Evolutionary conservation across 2,888 invertebrate genomes (phyloP).

Genomic region (Phaonia tiefii): DNA sequence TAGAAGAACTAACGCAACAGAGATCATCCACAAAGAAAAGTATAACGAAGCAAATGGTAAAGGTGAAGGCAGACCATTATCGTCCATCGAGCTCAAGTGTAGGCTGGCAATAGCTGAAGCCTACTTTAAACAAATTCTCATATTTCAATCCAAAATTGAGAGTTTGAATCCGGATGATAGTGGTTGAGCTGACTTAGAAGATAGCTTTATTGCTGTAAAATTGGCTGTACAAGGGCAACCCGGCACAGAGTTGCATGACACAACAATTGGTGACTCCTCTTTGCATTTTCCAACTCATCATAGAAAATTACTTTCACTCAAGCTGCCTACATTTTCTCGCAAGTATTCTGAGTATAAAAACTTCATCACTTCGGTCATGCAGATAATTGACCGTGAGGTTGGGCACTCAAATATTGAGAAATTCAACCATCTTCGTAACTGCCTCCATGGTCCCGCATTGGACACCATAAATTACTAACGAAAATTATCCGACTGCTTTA

Average conservation of each 20-base stretch:
- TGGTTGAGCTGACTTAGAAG: no score
- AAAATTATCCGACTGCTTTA: constrained; percentile 53
- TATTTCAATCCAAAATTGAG: constrained; percentile 27
- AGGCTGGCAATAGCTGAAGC: constrained; percentile 33
- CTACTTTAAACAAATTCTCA: constrained; percentile 31
- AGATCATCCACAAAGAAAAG: constrained; percentile 5
- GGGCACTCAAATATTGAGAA: constrained; percentile 50
- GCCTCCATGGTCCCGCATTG: constrained; percentile 40
- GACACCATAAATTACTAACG: constrained; percentile 47
- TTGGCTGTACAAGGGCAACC: background rate
- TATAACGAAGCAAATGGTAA: constrained; percentile 23
- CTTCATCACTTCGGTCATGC: constrained; percentile 52
- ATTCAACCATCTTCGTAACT: constrained; percentile 49
- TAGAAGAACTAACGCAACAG: constrained; percentile 26
- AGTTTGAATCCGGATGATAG: constrained; percentile 18
- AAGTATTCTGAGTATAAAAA: constrained; percentile 56
- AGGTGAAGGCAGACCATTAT: constrained; percentile 24
- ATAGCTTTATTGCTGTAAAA: no score
- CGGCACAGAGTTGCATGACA: background rate
- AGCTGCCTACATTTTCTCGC: constrained; percentile 45
- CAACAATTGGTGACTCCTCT: background rate
- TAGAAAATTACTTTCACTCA: constrained; percentile 36
- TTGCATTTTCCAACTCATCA: background rate
- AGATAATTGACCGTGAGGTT: constrained; percentile 45
- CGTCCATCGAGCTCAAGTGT: background rate